Percentiles rank a stretch among this genome's conserved stretches.
Evolutionary conservation across 2,888 invertebrate species (phyloP).

Genomic region (Ophraella communa): DNA sequence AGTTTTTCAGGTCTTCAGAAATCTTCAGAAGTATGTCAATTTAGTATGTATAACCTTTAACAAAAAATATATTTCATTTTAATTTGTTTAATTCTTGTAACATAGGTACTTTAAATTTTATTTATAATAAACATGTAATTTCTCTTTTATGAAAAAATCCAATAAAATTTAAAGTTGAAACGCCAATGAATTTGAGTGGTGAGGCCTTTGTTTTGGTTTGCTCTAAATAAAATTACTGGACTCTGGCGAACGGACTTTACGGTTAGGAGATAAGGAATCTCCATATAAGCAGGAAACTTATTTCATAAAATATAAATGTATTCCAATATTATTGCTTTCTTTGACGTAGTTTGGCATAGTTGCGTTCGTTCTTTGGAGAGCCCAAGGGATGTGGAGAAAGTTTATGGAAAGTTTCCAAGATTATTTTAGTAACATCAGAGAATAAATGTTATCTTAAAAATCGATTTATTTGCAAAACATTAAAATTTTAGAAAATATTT

Average conservation of each 20-base stretch:
- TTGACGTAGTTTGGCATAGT: conserved; percentile 22
- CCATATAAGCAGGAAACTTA: conserved; percentile 44
- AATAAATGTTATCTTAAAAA: background rate
- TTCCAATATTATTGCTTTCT: conserved; percentile 45
- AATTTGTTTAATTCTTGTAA: too few relatives aligned
- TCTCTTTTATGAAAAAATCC: too few relatives aligned
- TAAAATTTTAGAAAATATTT: too few relatives aligned
- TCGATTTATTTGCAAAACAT: background rate
- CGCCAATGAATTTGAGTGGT: background rate
- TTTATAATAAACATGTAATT: too few relatives aligned
- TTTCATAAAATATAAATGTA: conserved; percentile 51
- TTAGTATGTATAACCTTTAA: too few relatives aligned
- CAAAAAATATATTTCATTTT: too few relatives aligned
- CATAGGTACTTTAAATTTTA: too few relatives aligned
- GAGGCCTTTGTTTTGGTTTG: conserved; percentile 34
- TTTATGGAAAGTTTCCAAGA: background rate
- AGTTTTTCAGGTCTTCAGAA: too few relatives aligned
- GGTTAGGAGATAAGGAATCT: conserved; percentile 43
- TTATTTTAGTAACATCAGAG: background rate
- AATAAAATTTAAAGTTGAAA: background rate
- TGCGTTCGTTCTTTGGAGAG: conserved; percentile 2
- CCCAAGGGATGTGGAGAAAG: background rate
- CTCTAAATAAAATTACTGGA: conserved; percentile 50
- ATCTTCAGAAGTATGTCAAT: too few relatives aligned
- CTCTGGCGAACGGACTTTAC: conserved; percentile 39